A percentile compares a stretch with the other conserved stretches of the same genome.
Conservation (phyloP, 2,113 vertebrate genomes). For the Paramisgurnus dabryanus region DNA sequence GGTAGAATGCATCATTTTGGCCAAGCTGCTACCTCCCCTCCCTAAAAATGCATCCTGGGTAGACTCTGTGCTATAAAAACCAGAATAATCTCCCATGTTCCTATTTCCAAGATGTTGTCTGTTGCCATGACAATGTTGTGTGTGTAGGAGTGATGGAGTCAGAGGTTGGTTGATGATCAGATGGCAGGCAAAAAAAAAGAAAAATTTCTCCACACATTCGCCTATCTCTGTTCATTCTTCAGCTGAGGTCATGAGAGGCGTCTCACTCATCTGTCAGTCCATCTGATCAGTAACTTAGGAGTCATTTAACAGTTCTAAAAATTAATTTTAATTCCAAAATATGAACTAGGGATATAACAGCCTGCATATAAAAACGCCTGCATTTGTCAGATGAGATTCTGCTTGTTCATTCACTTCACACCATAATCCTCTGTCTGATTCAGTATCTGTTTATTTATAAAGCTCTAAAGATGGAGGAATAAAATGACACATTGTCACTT, state of each 20-base stretch:
- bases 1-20: not conserved
- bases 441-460: not conserved
- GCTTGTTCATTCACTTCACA: not conserved
- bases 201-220: not conserved
- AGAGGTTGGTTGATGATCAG: conserved; percentile 19
- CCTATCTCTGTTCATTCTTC: conserved; percentile 17
- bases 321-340: no score
- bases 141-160: conserved; percentile 20
- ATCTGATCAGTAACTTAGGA: conserved; percentile 3
- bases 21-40: not conserved
- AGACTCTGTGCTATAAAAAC: not conserved
- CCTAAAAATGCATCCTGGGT: conserved; percentile 2
- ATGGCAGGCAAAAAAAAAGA: conserved; percentile 9
- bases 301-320: no score
- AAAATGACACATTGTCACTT: conserved; percentile 1
- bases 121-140: conserved; percentile 3
- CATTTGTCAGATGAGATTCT: no score
- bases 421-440: not conserved
- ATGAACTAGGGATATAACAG: no score
- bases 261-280: conserved; percentile 23
- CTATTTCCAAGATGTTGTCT: not conserved
- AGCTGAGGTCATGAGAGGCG: conserved; percentile 1
- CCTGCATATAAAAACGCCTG: no score
- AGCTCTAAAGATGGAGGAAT: not conserved
- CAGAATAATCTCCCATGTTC: not conserved